Percentiles rank a stretch among this genome's conserved stretches.
These are phyloP conservation scores for Cathartes aura DNA, from an alignment of 2,113 vertebrate genomes.

Conservation along the genomic window DNA sequence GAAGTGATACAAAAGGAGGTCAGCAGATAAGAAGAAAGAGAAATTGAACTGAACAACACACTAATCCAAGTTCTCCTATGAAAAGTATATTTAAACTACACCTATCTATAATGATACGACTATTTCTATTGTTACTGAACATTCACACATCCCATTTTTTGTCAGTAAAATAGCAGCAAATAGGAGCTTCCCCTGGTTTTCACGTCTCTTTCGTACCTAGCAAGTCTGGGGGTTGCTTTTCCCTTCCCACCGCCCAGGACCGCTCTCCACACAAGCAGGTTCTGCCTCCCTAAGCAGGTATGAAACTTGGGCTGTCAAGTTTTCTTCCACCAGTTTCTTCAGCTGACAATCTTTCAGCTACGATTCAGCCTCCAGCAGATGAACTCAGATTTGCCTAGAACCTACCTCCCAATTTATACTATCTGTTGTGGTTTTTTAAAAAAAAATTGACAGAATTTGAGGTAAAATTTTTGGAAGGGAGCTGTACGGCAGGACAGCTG, in stretches of 20 bases:
- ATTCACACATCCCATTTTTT: neutral
- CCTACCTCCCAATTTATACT: neutral
- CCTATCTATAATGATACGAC: neutral
- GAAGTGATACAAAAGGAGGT: neutral
- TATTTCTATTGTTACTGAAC: neutral
- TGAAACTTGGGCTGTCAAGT: neutral
- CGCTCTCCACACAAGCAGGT: neutral
- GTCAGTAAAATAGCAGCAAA: neutral
- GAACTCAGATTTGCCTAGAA: constrained; percentile 7
- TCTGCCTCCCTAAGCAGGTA: neutral
- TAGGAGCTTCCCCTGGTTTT: neutral
- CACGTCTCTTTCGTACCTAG: rapidly evolving
- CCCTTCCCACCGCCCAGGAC: neutral
- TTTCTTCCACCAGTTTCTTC: neutral
- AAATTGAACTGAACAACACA: neutral
- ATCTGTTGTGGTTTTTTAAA: neutral
- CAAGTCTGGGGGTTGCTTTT: neutral
- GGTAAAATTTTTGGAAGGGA: neutral
- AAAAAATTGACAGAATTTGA: neutral
- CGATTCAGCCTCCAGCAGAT: neutral
- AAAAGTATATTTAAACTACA: neutral
- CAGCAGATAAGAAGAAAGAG: neutral
- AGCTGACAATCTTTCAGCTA: neutral
- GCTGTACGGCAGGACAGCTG: neutral
- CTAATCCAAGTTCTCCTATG: neutral